A percentile compares a stretch with the other conserved stretches of the same genome.
Evolutionary conservation across 2,797 vertebrate genomes (phyloP).

Genomic region (Antennarius maculatus): DNA sequence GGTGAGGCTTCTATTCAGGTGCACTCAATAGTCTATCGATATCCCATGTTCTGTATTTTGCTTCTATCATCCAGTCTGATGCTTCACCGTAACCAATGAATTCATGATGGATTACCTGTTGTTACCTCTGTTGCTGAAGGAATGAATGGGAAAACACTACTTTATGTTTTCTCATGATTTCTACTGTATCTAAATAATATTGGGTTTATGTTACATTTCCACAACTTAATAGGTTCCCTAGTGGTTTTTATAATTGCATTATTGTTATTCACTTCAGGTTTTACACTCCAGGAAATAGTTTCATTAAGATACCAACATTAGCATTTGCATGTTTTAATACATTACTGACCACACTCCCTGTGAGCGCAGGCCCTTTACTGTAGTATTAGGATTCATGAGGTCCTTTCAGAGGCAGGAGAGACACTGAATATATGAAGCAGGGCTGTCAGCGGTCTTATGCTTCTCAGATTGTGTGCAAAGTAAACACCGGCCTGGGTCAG

Average conservation of each 20-base stretch:
- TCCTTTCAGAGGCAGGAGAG: constrained; percentile 20
- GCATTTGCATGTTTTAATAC: constrained; percentile 1
- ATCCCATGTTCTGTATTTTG: too few relatives aligned
- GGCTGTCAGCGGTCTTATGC: constrained; percentile 30
- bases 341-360: neutral
- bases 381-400: constrained; percentile 42
- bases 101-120: too few relatives aligned
- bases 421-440: constrained; percentile 42
- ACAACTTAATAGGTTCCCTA: too few relatives aligned
- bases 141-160: neutral
- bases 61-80: too few relatives aligned
- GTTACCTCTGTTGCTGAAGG: neutral
- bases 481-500: constrained; percentile 55
- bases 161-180: neutral
- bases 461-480: constrained; percentile 55
- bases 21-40: too few relatives aligned
- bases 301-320: neutral
- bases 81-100: too few relatives aligned
- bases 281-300: constrained; percentile 10
- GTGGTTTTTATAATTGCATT: constrained; percentile 8
- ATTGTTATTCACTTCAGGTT: constrained; percentile 15
- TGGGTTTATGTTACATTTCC: neutral
- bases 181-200: neutral
- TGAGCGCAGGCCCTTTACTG: constrained; percentile 5
- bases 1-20: too few relatives aligned